Evolutionary conservation across 2,888 invertebrate genomes (phyloP), one percentile per base, ranked within the genome.

Genomic region (Lysandra bellargus): DNA sequence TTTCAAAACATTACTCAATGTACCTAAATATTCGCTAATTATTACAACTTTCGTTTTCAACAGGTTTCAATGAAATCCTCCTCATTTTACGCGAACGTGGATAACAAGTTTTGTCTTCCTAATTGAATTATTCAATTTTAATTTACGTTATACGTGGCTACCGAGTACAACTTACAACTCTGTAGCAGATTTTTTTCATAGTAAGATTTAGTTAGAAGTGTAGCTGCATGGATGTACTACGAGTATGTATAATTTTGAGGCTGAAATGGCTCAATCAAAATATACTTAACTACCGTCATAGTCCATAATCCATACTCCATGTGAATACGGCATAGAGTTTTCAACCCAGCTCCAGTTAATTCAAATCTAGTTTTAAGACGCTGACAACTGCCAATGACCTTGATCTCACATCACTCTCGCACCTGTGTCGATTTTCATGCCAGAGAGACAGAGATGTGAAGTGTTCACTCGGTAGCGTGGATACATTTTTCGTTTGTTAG

Each of bases 41-140:
- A 14, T 57, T 76, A 33, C 57, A 76, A 76, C 76, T 76, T 76
- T 76, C 76, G 6, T 76, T 76, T 53, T 33, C 57, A 76, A 76
- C 76, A 76, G 49, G 76, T 76, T 76, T 33, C 30, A 57, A 76
- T 53, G 74, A 44, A 44, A 74, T 76, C 33, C 37, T 76, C 57
- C 76, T 76, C 53, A 17, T 76, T 33, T 76, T 76, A 14, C 33
- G 30, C 30, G 33, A 33, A 53, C 49, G 14, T 30, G 30, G 64
- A 49, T 23, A 30, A 75, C 75, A 30, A 49, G 75, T 49, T 57
- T 57, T 76, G 17, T 57, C 75, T 53, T 30, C 76, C 33, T 44
- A 74, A 44, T 74, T 44, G 17, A 74, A 74, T 73, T 44, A 74
- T 33, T 33, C 4, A 69, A 2, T 69, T 17, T 14, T 33, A 14